These are phyloP conservation scores for Habroteleia sp. DNA, from an alignment of 2,888 invertebrate genomes.

Conservation along the genomic window DNA sequence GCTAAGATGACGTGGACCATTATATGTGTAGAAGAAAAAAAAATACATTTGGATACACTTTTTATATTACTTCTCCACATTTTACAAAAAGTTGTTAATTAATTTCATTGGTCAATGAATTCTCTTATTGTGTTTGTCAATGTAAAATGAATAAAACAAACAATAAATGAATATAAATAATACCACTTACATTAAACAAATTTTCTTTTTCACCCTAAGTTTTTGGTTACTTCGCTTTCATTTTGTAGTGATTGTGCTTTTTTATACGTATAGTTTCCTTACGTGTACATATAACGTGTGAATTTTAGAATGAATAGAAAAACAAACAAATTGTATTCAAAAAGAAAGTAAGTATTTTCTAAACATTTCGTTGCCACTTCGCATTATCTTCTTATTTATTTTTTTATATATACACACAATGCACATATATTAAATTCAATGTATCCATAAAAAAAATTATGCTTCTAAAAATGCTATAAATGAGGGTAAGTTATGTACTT, in stretches of 20 bases:
- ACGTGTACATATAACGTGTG: no score
- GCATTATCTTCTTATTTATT: no score
- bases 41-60: conserved; percentile 59
- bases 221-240: background rate
- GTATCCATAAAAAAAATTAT: no score
- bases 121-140: conserved; percentile 59
- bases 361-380: no score
- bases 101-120: conserved; percentile 54
- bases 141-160: conserved; percentile 57
- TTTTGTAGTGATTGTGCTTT: no score
- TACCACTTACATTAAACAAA: conserved; percentile 51
- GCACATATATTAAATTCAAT: no score
- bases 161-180: conserved; percentile 58
- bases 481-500: conserved; percentile 1
- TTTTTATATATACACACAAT: no score
- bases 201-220: conserved; percentile 49
- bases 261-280: no score
- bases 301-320: no score
- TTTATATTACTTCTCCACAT: conserved; percentile 61
- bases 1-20: conserved; percentile 61
- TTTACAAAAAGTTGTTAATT: conserved; percentile 57
- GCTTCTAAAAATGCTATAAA: background rate
- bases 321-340: background rate
- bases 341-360: no score
- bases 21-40: conserved; percentile 57